Evolutionary conservation across 2,113 vertebrate genomes (phyloP), one percentile per base, ranked within the genome.

Genomic region (Oreotrochilus melanogaster): DNA sequence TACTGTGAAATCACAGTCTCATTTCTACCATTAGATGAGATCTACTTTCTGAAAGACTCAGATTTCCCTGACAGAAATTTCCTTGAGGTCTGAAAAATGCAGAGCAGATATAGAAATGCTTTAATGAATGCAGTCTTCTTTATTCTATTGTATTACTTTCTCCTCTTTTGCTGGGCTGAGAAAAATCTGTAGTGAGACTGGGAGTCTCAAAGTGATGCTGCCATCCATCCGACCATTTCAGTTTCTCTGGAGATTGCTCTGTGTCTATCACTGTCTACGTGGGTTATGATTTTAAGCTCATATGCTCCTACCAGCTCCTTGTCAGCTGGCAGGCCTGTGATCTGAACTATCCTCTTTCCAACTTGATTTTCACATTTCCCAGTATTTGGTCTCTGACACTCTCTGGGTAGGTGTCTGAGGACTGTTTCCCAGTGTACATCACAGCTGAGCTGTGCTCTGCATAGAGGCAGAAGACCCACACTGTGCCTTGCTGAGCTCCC

Each of bases 21-120:
- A 15, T 92, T 88, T 61, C 37, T 57, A 78, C 33, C 30, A 42
- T 87, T 75, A 64, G 19, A 43, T 14, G 35, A 88, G 42, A 56
- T 56, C 56, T 3, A 43, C 56, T 78, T 83, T 89, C 18, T 2
- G 3, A 67, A 84, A 80, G 23, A 64, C 61, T 85, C 60, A 84
- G 43, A 67, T 89, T 96, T 93, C 53, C 31, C 60, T 12, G 30
- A 35, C 72, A 89, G 62, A 76, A 28, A 74, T 88, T 91, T 92
- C 56, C 88, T 89, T 57, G 51, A 90, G 88, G 56, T 91, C 73
- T 93, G 87, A 78, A 94, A 90, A 94, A 93, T 61, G 73, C 69
- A 84, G 61, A 92, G 45, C 64, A 81, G 69, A 60, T 78, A 89
- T 0, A 91, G 80, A 92, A 86, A 71, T 45, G 12, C 28, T 80